Percentiles rank a stretch among this genome's conserved stretches.
Conservation (phyloP, 1,140 invertebrate genomes). For the Rhynchophorus ferrugineus region DNA sequence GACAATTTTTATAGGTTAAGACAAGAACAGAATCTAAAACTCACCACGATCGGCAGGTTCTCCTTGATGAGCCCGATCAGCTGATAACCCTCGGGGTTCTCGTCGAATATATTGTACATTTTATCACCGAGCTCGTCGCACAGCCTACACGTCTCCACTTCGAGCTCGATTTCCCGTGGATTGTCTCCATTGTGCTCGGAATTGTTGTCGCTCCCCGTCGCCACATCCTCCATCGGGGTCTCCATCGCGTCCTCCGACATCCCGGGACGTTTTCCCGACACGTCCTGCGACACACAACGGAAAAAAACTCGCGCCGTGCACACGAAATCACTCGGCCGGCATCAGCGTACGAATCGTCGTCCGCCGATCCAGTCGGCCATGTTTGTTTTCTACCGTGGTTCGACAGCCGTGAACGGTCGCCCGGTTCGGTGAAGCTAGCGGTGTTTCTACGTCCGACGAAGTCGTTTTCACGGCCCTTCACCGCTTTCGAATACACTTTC, state of each 20-base stretch:
- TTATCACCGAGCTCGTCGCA: slow-evolving; percentile 34
- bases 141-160: slow-evolving; percentile 32
- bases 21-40: slow-evolving; percentile 23
- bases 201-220: background rate
- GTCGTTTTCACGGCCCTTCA: background rate
- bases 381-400: slow-evolving; percentile 4
- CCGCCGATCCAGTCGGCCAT: slow-evolving; percentile 20
- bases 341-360: slow-evolving; percentile 1
- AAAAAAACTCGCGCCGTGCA: slow-evolving; percentile 5
- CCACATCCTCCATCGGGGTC: background rate
- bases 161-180: slow-evolving; percentile 2
- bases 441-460: background rate
- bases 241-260: background rate
- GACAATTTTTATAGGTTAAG: slow-evolving; percentile 2
- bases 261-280: background rate
- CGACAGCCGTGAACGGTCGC: background rate
- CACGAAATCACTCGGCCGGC: too few relatives aligned
- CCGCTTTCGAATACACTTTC: background rate
- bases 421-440: background rate
- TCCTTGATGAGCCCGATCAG: slow-evolving; percentile 37
- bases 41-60: slow-evolving; percentile 37
- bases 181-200: background rate
- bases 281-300: background rate
- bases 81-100: slow-evolving; percentile 34
- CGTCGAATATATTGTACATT: slow-evolving; percentile 37